A percentile compares a stretch with the other conserved stretches of the same genome.
Evolutionary conservation across 1,140 invertebrate species (phyloP).

Genomic region (Harpegnathos saltator): DNA sequence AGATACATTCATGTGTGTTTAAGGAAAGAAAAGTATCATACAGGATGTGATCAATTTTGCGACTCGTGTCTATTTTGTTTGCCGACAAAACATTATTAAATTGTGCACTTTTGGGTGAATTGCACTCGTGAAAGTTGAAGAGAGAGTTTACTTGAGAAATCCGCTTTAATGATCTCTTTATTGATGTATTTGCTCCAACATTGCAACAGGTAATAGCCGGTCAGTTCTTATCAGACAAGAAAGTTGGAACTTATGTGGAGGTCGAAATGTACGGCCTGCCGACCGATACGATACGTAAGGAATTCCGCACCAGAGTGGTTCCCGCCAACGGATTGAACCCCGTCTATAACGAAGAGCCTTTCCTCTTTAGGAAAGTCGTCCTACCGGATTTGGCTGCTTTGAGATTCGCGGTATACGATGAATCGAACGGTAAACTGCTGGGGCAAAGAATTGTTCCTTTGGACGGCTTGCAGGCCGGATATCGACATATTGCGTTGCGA

Average conservation of each 20-base stretch:
- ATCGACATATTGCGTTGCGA: conserved; percentile 98
- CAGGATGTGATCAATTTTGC: not conserved
- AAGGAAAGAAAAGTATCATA: not conserved
- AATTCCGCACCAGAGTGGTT: conserved; percentile 98
- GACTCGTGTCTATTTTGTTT: not conserved
- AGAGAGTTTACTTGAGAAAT: not conserved
- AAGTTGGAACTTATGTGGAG: conserved; percentile 99
- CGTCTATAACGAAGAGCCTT: conserved; percentile 99
- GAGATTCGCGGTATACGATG: conserved; percentile 99
- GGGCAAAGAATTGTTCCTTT: conserved; percentile 99
- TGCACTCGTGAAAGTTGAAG: not conserved
- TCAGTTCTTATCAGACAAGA: conserved; percentile 99
- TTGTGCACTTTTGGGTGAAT: not conserved
- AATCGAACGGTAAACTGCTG: conserved; percentile 96
- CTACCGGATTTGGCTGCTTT: conserved; percentile 98
- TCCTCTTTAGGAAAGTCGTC: conserved; percentile 99
- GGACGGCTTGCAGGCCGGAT: conserved; percentile 98
- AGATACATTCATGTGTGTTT: not conserved
- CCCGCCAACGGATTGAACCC: conserved; percentile 99
- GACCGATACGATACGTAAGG: conserved; percentile 99
- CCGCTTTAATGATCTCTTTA: not conserved
- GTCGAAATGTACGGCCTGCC: conserved; percentile 99
- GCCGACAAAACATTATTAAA: not conserved
- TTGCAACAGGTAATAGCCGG: conserved; percentile 96
- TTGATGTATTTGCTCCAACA: not conserved